Conservation (phyloP, 2,888 invertebrate genomes). For the Saturnia japonica region DNA sequence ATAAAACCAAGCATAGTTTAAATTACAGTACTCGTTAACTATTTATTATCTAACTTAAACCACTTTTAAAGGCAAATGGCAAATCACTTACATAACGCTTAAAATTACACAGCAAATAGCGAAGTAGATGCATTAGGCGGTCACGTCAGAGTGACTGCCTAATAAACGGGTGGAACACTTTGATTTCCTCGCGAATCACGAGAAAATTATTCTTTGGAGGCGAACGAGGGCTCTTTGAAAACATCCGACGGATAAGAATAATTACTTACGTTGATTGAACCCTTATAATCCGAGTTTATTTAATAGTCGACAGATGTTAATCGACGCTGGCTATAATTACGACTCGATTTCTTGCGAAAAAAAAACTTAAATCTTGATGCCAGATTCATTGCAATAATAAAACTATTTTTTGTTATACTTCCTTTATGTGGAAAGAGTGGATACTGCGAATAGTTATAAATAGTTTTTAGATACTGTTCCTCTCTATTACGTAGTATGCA, state of each 20-base stretch:
- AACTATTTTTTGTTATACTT: slow-evolving; percentile 21
- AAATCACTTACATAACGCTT: slow-evolving; percentile 29
- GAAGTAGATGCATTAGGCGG: slow-evolving; percentile 67
- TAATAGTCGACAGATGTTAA: slow-evolving; percentile 82
- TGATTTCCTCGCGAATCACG: slow-evolving; percentile 79
- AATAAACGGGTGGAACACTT: slow-evolving; percentile 74
- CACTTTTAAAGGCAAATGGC: slow-evolving; percentile 21
- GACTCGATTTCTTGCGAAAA: slow-evolving; percentile 75
- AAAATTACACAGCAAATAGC: slow-evolving; percentile 57
- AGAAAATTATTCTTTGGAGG: slow-evolving; percentile 75
- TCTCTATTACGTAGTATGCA: slow-evolving; percentile 19
- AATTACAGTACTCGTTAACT: not conserved
- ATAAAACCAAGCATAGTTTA: not conserved
- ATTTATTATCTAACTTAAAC: slow-evolving; percentile 3
- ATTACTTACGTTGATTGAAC: slow-evolving; percentile 81
- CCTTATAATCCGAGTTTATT: slow-evolving; percentile 78
- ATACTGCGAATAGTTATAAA: slow-evolving; percentile 1
- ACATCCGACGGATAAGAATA: slow-evolving; percentile 81
- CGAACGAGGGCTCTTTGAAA: slow-evolving; percentile 69
- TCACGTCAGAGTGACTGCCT: slow-evolving; percentile 73
- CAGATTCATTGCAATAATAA: slow-evolving; percentile 52
- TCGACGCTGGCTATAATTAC: slow-evolving; percentile 76
- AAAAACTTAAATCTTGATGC: slow-evolving; percentile 60
- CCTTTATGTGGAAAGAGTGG: slow-evolving; percentile 10
- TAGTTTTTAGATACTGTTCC: slow-evolving; percentile 6